Conservation (phyloP, 1,140 invertebrate genomes). For the Penaeus indicus region DNA sequence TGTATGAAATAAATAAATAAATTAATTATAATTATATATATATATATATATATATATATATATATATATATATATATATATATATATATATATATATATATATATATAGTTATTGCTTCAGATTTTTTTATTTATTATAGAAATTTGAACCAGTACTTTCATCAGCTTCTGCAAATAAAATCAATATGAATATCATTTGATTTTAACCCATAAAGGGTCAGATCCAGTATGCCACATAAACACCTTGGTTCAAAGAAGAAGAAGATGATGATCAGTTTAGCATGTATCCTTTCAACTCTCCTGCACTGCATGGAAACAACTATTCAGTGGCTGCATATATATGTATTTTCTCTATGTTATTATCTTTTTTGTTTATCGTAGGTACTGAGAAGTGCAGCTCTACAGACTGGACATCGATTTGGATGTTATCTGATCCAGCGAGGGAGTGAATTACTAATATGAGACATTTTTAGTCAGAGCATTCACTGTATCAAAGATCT, state of each 20-base stretch:
- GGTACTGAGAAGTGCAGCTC: neutral
- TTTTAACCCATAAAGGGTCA: too few species aligned
- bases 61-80: slow-evolving; percentile 49
- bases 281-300: neutral
- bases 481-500: too few species aligned
- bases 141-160: too few species aligned
- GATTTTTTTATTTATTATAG: neutral
- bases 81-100: slow-evolving; percentile 42
- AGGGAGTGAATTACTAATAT: too few species aligned
- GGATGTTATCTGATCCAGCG: too few species aligned
- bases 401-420: neutral
- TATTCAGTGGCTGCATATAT: neutral
- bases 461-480: too few species aligned
- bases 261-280: neutral
- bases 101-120: neutral
- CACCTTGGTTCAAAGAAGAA: neutral
- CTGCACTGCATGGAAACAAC: neutral
- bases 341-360: neutral
- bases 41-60: slow-evolving; percentile 29
- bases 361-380: slow-evolving; percentile 3
- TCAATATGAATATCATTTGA: too few species aligned
- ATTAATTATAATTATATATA: neutral
- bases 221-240: too few species aligned
- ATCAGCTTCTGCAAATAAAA: too few species aligned
- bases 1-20: neutral